A percentile compares a stretch with the other conserved stretches of the same genome.
These are phyloP conservation scores for Ptilodon capucinus DNA, from an alignment of 2,888 invertebrate genomes.

Conservation along the genomic window DNA sequence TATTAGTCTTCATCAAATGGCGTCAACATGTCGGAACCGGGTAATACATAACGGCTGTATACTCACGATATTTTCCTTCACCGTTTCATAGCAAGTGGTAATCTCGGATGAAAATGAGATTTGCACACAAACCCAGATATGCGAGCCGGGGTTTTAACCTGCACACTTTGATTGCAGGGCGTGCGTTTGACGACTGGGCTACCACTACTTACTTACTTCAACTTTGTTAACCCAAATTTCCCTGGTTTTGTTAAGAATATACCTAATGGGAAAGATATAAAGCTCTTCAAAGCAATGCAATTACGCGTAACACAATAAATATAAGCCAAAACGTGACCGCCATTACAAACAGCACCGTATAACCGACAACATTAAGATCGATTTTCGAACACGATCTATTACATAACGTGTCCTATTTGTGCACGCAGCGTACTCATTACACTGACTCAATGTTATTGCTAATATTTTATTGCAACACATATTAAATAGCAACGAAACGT, in stretches of 20 bases:
- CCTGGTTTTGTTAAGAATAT: background rate
- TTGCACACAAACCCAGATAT: too few species aligned
- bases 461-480: constrained; percentile 13
- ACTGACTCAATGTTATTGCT: constrained; percentile 19
- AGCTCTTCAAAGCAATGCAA: background rate
- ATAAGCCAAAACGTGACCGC: background rate
- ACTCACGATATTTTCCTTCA: too few species aligned
- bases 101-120: too few species aligned
- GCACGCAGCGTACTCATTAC: constrained; percentile 26
- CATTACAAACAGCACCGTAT: background rate
- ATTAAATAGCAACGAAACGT: constrained; percentile 18
- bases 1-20: background rate
- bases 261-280: background rate
- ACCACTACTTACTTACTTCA: too few species aligned
- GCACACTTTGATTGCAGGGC: too few species aligned
- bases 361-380: background rate
- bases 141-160: too few species aligned
- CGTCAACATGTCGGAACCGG: background rate
- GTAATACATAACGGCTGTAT: too few species aligned
- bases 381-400: constrained; percentile 13
- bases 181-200: too few species aligned
- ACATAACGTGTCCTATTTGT: constrained; percentile 30
- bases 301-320: background rate
- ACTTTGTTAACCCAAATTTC: too few species aligned
- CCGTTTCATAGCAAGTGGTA: too few species aligned